Conservation (phyloP, 1,140 invertebrate species). For the Bombus fervidus region DNA sequence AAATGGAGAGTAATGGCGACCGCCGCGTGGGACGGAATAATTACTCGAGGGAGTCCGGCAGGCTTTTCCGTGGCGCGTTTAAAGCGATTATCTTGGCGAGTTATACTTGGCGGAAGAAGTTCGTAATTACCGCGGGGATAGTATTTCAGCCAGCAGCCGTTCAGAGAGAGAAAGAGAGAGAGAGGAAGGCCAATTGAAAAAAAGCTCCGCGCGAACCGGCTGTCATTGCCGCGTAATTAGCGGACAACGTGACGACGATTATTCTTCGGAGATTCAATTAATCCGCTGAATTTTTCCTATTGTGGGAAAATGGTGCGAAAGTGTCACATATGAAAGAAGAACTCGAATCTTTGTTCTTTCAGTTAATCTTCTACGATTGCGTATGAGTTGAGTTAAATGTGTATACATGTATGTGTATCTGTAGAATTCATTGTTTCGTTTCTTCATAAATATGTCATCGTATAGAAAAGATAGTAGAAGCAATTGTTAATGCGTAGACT, state of each 20-base stretch:
- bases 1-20: slow-evolving; percentile 26
- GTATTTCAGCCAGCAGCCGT: slow-evolving; percentile 5
- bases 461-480: too few relatives aligned
- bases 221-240: neutral
- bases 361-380: too few relatives aligned
- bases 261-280: neutral
- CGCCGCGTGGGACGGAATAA: slow-evolving; percentile 1
- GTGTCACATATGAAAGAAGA: neutral
- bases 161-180: too few relatives aligned
- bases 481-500: too few relatives aligned
- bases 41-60: neutral
- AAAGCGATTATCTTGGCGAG: slow-evolving; percentile 19
- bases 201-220: neutral
- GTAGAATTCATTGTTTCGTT: too few relatives aligned
- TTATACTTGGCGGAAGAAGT: neutral
- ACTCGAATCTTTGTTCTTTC: neutral
- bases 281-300: too few relatives aligned
- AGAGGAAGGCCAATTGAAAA: neutral
- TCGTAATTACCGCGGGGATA: slow-evolving; percentile 6
- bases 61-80: slow-evolving; percentile 7
- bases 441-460: too few relatives aligned
- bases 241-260: neutral
- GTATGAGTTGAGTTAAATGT: too few relatives aligned
- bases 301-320: neutral
- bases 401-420: too few relatives aligned